A percentile compares a stretch with the other conserved stretches of the same genome.
Evolutionary conservation across 2,888 invertebrate genomes (phyloP).

Genomic region (Drosophila dives): DNA sequence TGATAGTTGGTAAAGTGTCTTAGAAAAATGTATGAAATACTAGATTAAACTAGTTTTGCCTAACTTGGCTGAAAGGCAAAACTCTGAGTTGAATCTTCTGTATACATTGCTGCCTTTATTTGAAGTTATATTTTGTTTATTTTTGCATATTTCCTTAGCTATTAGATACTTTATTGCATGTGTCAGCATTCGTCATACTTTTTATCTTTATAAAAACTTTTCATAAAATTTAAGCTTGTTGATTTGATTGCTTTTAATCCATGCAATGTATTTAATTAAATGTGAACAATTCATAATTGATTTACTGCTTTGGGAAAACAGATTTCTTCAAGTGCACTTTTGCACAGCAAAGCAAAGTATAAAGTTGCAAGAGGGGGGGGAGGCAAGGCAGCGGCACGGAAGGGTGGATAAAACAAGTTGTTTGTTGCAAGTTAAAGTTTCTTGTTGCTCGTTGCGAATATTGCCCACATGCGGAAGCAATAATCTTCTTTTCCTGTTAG

Average conservation of each 20-base stretch:
- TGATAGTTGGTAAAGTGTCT: background rate
- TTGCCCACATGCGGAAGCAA: conserved; percentile 65
- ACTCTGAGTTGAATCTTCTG: background rate
- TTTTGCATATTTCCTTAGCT: background rate
- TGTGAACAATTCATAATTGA: conserved; percentile 37
- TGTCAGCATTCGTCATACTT: background rate
- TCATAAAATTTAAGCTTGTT: background rate
- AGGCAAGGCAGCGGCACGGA: no score
- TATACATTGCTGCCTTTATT: background rate
- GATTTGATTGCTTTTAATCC: conserved; percentile 5
- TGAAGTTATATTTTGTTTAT: no score
- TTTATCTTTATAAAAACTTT: background rate
- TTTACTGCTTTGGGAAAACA: conserved; percentile 31
- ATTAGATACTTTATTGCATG: background rate
- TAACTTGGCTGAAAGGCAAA: background rate
- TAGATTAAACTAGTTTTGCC: background rate
- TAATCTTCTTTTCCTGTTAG: conserved; percentile 67
- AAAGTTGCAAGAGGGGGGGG: background rate
- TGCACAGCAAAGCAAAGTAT: background rate
- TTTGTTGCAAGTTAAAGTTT: conserved; percentile 3
- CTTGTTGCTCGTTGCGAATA: conserved; percentile 26
- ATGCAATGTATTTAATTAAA: background rate
- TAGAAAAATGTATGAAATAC: background rate
- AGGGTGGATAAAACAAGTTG: no score
- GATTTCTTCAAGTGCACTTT: conserved; percentile 54